Evolutionary conservation across 1,140 invertebrate species (phyloP).

Genomic region (Drosophila mayri): DNA sequence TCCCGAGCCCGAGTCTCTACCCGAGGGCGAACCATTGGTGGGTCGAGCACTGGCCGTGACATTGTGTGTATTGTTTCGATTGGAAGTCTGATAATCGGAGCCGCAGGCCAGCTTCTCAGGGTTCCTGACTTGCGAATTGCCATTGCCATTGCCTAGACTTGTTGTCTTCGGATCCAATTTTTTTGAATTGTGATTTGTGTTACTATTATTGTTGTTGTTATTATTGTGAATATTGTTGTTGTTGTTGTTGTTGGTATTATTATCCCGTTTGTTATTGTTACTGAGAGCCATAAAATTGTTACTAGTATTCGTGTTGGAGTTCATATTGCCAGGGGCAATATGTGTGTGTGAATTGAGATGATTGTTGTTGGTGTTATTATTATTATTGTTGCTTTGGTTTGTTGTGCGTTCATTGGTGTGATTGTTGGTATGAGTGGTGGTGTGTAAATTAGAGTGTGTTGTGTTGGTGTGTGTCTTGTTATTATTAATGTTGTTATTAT

Average conservation of each 20-base stretch:
- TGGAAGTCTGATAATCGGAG: slow-evolving; percentile 5
- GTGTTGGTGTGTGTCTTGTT: too few relatives aligned
- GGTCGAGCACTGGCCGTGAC: slow-evolving; percentile 12
- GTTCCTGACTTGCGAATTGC: neutral
- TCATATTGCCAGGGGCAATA: neutral
- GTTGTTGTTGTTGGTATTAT: too few relatives aligned
- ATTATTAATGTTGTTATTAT: neutral
- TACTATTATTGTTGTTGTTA: too few relatives aligned
- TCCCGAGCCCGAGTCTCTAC: neutral
- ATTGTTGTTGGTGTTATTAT: too few relatives aligned
- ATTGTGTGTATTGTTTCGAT: neutral
- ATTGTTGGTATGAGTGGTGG: neutral
- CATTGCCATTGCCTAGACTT: too few relatives aligned
- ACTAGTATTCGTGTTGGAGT: neutral
- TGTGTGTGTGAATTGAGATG: neutral
- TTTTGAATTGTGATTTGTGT: too few relatives aligned
- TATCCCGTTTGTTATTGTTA: too few relatives aligned
- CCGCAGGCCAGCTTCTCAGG: slow-evolving; percentile 1
- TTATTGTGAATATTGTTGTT: too few relatives aligned
- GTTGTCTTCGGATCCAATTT: too few relatives aligned
- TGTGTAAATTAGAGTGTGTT: too few relatives aligned
- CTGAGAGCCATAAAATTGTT: neutral
- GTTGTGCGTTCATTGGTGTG: neutral
- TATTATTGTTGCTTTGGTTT: neutral
- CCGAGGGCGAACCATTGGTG: neutral